Conservation (phyloP, 2,888 invertebrate genomes). For the Boloria selene region DNA sequence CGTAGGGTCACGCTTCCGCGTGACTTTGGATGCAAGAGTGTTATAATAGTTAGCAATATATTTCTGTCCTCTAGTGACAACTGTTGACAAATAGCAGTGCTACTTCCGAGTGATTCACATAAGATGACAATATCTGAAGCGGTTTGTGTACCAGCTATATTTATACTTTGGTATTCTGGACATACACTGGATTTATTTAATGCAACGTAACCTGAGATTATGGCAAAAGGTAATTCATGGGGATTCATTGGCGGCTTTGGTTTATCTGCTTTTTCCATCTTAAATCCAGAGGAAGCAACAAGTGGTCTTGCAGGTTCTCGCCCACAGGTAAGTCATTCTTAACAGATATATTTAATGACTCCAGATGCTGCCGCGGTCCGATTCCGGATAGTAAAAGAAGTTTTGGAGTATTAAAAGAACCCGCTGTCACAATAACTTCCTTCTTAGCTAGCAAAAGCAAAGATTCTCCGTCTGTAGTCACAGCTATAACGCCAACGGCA, state of each 20-base stretch:
- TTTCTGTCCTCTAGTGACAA: constrained; percentile 29
- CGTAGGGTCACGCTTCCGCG: constrained; percentile 51
- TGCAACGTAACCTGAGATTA: constrained; percentile 44
- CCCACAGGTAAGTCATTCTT: constrained; percentile 53
- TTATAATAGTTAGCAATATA: constrained; percentile 40
- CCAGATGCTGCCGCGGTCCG: constrained; percentile 67
- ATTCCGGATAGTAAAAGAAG: constrained; percentile 49
- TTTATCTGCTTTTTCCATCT: constrained; percentile 57
- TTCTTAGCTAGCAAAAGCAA: constrained; percentile 40
- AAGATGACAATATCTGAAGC: constrained; percentile 3
- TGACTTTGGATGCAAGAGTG: constrained; percentile 60
- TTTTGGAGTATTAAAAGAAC: constrained; percentile 54
- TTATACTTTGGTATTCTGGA: constrained; percentile 49
- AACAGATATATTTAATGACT: constrained; percentile 47
- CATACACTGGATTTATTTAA: constrained; percentile 43
- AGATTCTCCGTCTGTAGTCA: constrained; percentile 32
- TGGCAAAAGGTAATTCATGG: constrained; percentile 40
- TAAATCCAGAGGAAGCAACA: constrained; percentile 38
- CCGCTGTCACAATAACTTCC: constrained; percentile 62
- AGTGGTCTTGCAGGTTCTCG: constrained; percentile 49
- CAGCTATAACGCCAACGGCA: constrained; percentile 44
- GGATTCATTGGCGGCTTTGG: constrained; percentile 49
- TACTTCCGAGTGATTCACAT: too few relatives aligned
- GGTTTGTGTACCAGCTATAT: constrained; percentile 32
- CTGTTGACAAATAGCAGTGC: too few relatives aligned